Evolutionary conservation across 2,113 vertebrate genomes (phyloP), one percentile per base, ranked within the genome.

Genomic region (Laticauda colubrina): DNA sequence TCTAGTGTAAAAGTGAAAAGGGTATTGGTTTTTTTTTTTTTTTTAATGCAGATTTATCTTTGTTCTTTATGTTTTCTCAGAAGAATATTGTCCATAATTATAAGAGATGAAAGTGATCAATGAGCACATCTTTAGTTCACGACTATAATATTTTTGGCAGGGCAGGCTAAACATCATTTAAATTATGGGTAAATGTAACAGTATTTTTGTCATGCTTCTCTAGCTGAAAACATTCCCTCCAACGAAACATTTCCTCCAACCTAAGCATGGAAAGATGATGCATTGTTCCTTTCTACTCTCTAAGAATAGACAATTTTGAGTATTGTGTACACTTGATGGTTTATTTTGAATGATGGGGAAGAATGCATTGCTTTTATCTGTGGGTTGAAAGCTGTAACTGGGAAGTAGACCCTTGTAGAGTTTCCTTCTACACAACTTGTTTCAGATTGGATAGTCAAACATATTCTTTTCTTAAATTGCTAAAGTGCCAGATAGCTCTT

Each of bases 41-140:
- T 51, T 48, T 48, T 92, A 53, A 51, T 24, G n/a, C 92, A 15
- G 11, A 53, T 85, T 94, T 88, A 90, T 59, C 39, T 90, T 24
- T 93, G 7, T 43, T 43, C 34, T 21, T n/a, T 10, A 81, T 0
- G 34, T 81, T 81, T 81, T 21, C 75, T 81, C 34, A 21, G 34
- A 81, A 81, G 75, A 81, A 81, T 43, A 81, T 81, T 75, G 61
- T 53, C 10, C 93, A 90, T 57, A 94, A 92, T 57, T 94, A 94
- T 95, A 94, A 96, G 95, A 96, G 95, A 85, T 95, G 57, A 87
- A 95, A 56, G 18, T 34, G 88, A 55, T 94, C 34, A 3, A 8
- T 1, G 91, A 93, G 92, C 12, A 91, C 56, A 91, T 94, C 93
- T 95, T 57, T 90, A 57, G 55, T 20, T 21, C 39, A 81, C 1